A percentile compares a stretch with the other conserved stretches of the same genome.
These are phyloP conservation scores for Venusia cambrica DNA, from an alignment of 2,888 invertebrate genomes.

Conservation along the genomic window DNA sequence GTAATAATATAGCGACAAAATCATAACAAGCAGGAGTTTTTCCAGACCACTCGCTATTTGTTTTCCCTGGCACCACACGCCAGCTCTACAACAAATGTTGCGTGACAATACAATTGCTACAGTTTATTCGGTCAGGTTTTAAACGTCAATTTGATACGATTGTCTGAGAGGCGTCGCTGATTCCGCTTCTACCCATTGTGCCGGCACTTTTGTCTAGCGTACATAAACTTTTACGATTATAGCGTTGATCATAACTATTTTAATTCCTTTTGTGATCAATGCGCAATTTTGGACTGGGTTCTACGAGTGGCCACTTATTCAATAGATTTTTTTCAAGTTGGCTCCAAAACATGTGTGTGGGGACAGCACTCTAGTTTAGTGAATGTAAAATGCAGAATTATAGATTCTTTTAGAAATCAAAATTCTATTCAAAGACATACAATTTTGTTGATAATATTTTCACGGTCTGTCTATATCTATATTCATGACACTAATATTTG, in stretches of 20 bases:
- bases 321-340: no score
- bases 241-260: conserved; percentile 13
- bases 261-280: conserved; percentile 9
- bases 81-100: conserved; percentile 7
- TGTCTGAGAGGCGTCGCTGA: conserved; percentile 29
- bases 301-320: conserved; percentile 1
- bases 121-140: conserved; percentile 52
- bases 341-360: no score
- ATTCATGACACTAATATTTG: no score
- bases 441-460: no score
- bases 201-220: conserved; percentile 9
- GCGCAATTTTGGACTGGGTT: conserved; percentile 6
- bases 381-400: no score
- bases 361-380: no score
- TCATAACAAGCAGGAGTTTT: no score
- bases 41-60: neutral
- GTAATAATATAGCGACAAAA: no score
- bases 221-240: conserved; percentile 21
- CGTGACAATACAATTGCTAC: conserved; percentile 46
- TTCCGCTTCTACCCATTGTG: conserved; percentile 9
- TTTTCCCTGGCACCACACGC: conserved; percentile 10
- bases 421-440: no score
- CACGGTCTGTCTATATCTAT: no score
- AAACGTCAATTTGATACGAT: conserved; percentile 53
- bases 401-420: no score